Conservation (phyloP, 2,888 invertebrate genomes). For the Marasmarcha lunaedactyla region DNA sequence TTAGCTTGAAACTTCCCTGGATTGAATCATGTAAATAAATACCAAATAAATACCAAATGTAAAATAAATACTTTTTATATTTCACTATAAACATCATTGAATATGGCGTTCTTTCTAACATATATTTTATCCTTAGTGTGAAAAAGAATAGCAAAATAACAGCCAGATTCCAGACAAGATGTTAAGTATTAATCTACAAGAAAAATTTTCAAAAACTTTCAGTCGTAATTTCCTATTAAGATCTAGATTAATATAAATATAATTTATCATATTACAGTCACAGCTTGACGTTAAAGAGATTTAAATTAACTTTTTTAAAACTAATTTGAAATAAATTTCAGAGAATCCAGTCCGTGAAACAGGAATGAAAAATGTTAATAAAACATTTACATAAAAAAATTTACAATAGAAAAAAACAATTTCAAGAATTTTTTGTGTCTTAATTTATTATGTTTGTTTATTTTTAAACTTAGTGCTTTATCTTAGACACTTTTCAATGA, state of each 20-base stretch:
- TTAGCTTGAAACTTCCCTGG: too few relatives aligned
- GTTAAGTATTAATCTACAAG: conserved; percentile 35
- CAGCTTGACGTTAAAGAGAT: conserved; percentile 12
- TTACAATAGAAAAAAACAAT: too few relatives aligned
- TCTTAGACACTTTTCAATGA: background rate
- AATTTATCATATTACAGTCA: conserved; percentile 14
- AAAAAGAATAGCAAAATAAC: conserved; percentile 49
- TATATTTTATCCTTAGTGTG: conserved; percentile 4
- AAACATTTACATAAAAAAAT: background rate
- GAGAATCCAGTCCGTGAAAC: conserved; percentile 26
- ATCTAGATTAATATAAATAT: conserved; percentile 33
- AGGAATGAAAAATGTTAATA: conserved; percentile 18
- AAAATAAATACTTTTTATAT: too few relatives aligned
- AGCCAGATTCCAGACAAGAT: conserved; percentile 42
- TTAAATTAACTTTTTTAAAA: conserved; percentile 19
- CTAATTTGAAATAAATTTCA: conserved; percentile 33
- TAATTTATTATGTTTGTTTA: too few relatives aligned
- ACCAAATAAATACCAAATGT: too few relatives aligned
- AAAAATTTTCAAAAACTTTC: conserved; percentile 60
- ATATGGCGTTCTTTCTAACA: too few relatives aligned
- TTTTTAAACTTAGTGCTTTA: background rate
- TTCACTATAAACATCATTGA: too few relatives aligned
- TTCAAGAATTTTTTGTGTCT: too few relatives aligned
- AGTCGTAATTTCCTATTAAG: conserved; percentile 55
- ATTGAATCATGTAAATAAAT: too few relatives aligned